A percentile compares a stretch with the other conserved stretches of the same genome.
Conservation (phyloP, 1,140 invertebrate genomes). For the Dendroctonus valens region DNA sequence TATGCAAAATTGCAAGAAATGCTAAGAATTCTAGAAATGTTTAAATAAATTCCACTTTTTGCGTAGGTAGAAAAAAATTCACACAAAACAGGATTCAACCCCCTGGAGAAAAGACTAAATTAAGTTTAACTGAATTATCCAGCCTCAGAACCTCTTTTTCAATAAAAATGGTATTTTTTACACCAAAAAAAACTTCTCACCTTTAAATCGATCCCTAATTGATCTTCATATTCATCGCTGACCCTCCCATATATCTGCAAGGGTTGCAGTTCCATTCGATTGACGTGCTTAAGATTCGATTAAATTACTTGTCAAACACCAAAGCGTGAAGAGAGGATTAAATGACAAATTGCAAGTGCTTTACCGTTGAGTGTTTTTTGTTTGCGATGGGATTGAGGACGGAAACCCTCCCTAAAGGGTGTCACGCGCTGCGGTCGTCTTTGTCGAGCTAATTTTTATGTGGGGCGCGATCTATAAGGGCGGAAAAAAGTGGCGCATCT, state of each 20-base stretch:
- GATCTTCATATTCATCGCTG: background rate
- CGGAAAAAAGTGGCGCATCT: constrained; percentile 17
- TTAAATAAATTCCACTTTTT: no score
- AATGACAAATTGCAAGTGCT: constrained; percentile 43
- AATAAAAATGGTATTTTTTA: no score
- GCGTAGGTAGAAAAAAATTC: no score
- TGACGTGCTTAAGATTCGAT: constrained; percentile 20
- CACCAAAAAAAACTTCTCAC: no score
- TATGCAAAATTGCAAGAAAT: no score
- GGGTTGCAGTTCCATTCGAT: constrained; percentile 6
- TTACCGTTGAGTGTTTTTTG: constrained; percentile 42
- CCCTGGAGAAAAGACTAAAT: no score
- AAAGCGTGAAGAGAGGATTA: constrained; percentile 45
- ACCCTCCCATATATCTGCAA: background rate
- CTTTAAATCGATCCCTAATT: no score
- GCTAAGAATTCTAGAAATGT: no score
- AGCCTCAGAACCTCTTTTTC: no score
- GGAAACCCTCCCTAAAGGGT: constrained; percentile 17
- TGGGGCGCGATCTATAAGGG: constrained; percentile 14
- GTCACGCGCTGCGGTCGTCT: constrained; percentile 33
- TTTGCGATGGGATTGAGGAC: constrained; percentile 33
- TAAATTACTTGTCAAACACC: constrained; percentile 43
- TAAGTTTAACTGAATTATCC: no score
- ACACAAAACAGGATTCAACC: no score
- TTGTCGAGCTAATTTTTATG: constrained; percentile 28